Conservation (phyloP, 2,888 invertebrate genomes). For the Leptopterna dolabrata region DNA sequence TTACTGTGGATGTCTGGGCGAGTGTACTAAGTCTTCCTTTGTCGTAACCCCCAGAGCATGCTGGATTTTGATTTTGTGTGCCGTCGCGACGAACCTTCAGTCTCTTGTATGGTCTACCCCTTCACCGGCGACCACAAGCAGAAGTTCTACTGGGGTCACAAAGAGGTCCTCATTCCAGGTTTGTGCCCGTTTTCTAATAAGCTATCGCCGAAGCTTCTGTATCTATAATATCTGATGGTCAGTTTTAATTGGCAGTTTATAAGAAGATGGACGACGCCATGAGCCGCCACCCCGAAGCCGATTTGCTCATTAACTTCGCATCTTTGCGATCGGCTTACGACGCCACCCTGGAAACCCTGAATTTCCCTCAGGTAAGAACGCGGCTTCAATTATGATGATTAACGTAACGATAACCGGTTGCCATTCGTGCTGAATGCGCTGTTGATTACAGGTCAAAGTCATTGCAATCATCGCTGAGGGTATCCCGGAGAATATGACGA, state of each 20-base stretch:
- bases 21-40: background rate
- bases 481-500: slow-evolving; percentile 98
- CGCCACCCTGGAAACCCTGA: slow-evolving; percentile 93
- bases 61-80: slow-evolving; percentile 96
- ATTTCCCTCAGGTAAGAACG: slow-evolving; percentile 78
- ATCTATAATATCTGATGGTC: no score
- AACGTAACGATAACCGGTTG: background rate
- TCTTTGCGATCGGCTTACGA: slow-evolving; percentile 97
- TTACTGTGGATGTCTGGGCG: no score
- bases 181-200: slow-evolving; percentile 63
- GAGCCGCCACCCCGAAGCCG: slow-evolving; percentile 93
- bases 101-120: slow-evolving; percentile 97
- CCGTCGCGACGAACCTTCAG: slow-evolving; percentile 86
- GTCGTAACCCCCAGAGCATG: slow-evolving; percentile 76
- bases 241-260: slow-evolving; percentile 74
- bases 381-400: background rate
- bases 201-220: no score
- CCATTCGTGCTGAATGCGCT: no score
- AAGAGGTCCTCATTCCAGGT: slow-evolving; percentile 90
- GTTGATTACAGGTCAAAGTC: slow-evolving; percentile 78
- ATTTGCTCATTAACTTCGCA: slow-evolving; percentile 96
- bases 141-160: slow-evolving; percentile 99
- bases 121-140: slow-evolving; percentile 99
- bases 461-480: slow-evolving; percentile 99
- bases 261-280: slow-evolving; percentile 98